These are phyloP conservation scores for Atta texana DNA, from an alignment of 1,140 invertebrate species.

Conservation along the genomic window DNA sequence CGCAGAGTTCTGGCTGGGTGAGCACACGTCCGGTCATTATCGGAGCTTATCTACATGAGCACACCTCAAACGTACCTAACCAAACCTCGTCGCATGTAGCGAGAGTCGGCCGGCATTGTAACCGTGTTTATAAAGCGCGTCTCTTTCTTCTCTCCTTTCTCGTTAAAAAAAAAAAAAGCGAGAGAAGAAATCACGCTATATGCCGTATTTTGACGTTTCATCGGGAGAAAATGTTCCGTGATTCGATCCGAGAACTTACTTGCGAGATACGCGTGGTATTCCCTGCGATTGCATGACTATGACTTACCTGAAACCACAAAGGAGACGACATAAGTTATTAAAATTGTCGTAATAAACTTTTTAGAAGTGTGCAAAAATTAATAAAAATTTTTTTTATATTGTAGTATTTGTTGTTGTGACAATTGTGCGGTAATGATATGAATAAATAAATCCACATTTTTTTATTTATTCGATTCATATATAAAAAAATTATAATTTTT, in stretches of 20 bases:
- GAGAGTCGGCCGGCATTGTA: constrained; percentile 72
- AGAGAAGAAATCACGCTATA: constrained; percentile 12
- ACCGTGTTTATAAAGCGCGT: constrained; percentile 71
- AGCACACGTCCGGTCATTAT: constrained; percentile 87
- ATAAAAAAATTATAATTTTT: not conserved
- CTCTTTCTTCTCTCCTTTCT: constrained; percentile 46
- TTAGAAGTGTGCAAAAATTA: not conserved
- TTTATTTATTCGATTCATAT: not conserved
- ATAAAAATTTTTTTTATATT: not conserved
- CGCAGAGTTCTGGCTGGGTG: constrained; percentile 86
- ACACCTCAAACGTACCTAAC: constrained; percentile 85
- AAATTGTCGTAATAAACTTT: not conserved
- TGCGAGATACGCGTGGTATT: not conserved
- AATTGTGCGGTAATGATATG: not conserved
- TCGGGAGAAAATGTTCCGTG: not conserved
- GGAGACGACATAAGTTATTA: not conserved
- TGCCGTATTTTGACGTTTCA: constrained; percentile 23
- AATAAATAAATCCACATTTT: not conserved
- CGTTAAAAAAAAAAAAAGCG: constrained; percentile 16
- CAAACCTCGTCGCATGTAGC: constrained; percentile 76
- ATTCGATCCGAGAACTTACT: not conserved
- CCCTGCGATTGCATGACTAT: constrained; percentile 10
- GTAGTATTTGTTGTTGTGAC: not conserved
- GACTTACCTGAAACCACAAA: constrained; percentile 70
- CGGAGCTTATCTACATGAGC: constrained; percentile 87